Evolutionary conservation across 1,140 invertebrate genomes (phyloP).

Genomic region (Ips typographus): DNA sequence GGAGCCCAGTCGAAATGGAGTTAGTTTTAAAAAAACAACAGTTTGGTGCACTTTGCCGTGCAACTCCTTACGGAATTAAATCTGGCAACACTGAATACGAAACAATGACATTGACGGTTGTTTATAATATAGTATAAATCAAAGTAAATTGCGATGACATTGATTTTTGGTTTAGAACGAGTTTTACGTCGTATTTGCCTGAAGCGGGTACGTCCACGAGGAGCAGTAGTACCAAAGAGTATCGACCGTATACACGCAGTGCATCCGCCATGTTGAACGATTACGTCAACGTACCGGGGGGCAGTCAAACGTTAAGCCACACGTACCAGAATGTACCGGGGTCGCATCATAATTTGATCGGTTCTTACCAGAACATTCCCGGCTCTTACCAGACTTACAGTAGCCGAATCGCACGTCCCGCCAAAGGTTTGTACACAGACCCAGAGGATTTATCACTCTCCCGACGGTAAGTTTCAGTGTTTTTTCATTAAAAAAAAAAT

Average conservation of each 20-base stretch:
- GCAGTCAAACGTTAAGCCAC: conserved; percentile 17
- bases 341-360: conserved; percentile 20
- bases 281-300: conserved; percentile 47
- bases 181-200: conserved; percentile 34
- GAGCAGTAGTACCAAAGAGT: conserved; percentile 31
- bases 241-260: conserved; percentile 44
- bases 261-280: conserved; percentile 45
- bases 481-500: neutral
- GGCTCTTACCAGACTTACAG: conserved; percentile 45
- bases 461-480: conserved; percentile 42
- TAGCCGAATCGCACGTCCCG: conserved; percentile 42
- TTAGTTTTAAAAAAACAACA: too few relatives aligned
- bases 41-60: neutral
- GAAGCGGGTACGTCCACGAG: conserved; percentile 11
- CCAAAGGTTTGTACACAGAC: conserved; percentile 40
- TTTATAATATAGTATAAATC: neutral
- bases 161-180: conserved; percentile 26
- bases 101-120: neutral
- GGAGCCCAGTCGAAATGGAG: too few relatives aligned
- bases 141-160: conserved; percentile 2
- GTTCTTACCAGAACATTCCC: conserved; percentile 31
- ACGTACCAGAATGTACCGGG: conserved; percentile 30
- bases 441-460: conserved; percentile 37
- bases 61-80: neutral
- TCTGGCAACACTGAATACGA: neutral